Percentiles rank a stretch among this genome's conserved stretches.
These are phyloP conservation scores for Pelodytes ibericus DNA, from an alignment of 2,797 vertebrate species.

Conservation along the genomic window DNA sequence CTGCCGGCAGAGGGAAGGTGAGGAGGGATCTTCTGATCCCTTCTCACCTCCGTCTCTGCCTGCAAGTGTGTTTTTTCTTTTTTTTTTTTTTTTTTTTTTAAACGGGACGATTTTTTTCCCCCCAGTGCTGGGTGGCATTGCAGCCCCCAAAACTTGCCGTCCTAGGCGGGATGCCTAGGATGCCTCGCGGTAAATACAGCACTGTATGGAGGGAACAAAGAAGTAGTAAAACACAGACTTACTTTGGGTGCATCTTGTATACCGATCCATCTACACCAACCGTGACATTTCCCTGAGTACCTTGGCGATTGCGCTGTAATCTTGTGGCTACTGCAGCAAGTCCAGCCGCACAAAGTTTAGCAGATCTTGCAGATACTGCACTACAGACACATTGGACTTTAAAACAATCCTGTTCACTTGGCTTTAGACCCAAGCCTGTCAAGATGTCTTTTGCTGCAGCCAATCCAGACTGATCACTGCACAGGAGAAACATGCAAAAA, in stretches of 20 bases:
- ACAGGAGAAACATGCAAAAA: conserved; percentile 2
- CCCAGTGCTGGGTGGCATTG: too few species aligned
- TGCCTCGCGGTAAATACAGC: too few species aligned
- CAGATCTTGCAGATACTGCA: conserved; percentile 70
- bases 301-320: conserved; percentile 68
- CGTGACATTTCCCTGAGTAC: conserved; percentile 60
- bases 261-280: conserved; percentile 79
- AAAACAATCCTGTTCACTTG: conserved; percentile 59
- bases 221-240: conserved; percentile 43
- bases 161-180: too few species aligned
- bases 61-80: too few species aligned
- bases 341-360: conserved; percentile 73
- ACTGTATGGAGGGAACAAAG: too few species aligned
- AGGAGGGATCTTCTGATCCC: too few species aligned
- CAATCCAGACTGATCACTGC: conserved; percentile 56
- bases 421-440: conserved; percentile 67
- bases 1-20: too few species aligned
- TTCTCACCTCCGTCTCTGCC: too few species aligned
- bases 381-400: conserved; percentile 72
- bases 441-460: conserved; percentile 60
- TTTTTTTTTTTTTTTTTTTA: too few species aligned
- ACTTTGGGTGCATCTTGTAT: conserved; percentile 71
- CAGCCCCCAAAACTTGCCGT: too few species aligned
- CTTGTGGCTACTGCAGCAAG: conserved; percentile 74
- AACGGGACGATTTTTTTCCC: too few species aligned